Evolutionary conservation across 2,113 vertebrate genomes (phyloP).

Genomic region (Corythornis vintsioides): DNA sequence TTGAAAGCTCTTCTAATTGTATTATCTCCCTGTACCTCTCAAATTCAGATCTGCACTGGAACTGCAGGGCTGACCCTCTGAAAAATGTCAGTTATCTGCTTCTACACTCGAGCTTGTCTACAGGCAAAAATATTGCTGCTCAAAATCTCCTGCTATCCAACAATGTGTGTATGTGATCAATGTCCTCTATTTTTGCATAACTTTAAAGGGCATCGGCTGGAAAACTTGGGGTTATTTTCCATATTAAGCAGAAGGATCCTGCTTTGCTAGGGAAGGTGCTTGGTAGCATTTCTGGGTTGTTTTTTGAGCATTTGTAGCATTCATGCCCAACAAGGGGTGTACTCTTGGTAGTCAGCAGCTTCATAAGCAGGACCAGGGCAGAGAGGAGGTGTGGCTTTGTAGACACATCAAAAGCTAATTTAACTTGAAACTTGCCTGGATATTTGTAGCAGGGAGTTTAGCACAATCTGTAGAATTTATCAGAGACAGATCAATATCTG

Average conservation of each 20-base stretch:
- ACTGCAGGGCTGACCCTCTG: background rate
- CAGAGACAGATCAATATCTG: background rate
- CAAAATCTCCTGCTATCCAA: background rate
- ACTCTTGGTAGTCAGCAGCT: background rate
- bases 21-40: background rate
- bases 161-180: background rate
- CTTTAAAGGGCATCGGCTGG: background rate
- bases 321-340: accelerated
- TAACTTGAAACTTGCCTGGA: background rate
- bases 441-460: background rate
- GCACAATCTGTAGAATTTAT: background rate
- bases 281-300: background rate
- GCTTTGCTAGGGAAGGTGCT: background rate
- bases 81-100: conserved; percentile 35
- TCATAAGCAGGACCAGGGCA: background rate
- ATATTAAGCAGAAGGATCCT: background rate
- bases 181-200: background rate
- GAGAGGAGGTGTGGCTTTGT: background rate
- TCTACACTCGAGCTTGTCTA: background rate
- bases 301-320: background rate
- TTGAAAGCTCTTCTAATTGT: background rate
- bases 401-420: background rate
- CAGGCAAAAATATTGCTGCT: background rate
- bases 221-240: background rate
- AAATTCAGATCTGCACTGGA: background rate